Evolutionary conservation across 1,140 invertebrate genomes (phyloP).

Genomic region (Paralvinella palmiformis): DNA sequence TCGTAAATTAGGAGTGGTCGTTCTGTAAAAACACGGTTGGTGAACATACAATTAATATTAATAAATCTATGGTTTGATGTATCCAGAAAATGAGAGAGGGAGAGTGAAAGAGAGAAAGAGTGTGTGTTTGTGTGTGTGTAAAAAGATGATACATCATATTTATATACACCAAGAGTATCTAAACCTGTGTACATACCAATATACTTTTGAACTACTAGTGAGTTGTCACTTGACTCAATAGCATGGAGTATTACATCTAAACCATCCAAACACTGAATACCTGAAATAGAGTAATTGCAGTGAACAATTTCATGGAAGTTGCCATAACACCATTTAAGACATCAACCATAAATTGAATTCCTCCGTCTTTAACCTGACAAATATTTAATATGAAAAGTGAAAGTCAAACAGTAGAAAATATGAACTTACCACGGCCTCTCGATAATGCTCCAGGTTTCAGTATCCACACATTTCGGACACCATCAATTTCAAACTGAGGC

Average conservation of each 20-base stretch:
- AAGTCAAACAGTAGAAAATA: too few species aligned
- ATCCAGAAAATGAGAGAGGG: background rate
- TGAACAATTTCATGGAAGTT: too few species aligned
- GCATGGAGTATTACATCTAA: slow-evolving; percentile 74
- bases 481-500: slow-evolving; percentile 75
- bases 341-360: too few species aligned
- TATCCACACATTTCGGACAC: slow-evolving; percentile 85
- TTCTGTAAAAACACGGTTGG: slow-evolving; percentile 33
- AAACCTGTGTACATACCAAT: slow-evolving; percentile 11
- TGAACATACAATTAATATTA: background rate
- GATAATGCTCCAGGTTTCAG: slow-evolving; percentile 91
- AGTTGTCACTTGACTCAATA: slow-evolving; percentile 43
- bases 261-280: slow-evolving; percentile 79
- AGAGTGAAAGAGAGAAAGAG: background rate
- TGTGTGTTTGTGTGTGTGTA: background rate
- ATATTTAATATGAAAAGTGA: too few species aligned
- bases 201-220: slow-evolving; percentile 18
- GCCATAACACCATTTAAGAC: too few species aligned
- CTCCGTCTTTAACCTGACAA: too few species aligned
- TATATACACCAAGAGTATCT: background rate
- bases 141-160: background rate
- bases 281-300: slow-evolving; percentile 51
- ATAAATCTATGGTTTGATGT: background rate
- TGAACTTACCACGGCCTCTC: slow-evolving; percentile 61
- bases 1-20: slow-evolving; percentile 70